These are phyloP conservation scores for Agriopis marginaria DNA, from an alignment of 2,888 invertebrate species.

Conservation along the genomic window DNA sequence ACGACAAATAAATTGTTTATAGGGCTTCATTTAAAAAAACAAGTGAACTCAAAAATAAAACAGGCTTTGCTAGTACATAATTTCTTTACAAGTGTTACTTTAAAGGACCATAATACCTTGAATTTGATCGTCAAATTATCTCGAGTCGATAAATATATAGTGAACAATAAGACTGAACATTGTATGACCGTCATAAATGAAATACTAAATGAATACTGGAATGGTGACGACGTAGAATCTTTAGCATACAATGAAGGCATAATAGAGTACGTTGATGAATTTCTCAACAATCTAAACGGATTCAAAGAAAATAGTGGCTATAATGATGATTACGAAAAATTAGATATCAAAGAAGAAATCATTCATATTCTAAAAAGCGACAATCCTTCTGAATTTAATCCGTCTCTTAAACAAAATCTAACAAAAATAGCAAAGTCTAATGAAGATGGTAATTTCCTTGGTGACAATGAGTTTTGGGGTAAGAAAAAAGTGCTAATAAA, in stretches of 20 bases:
- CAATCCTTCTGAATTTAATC: not conserved
- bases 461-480: slow-evolving; percentile 68
- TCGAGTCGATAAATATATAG: slow-evolving; percentile 7
- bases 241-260: slow-evolving; percentile 10
- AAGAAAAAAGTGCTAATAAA: slow-evolving; percentile 37
- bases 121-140: slow-evolving; percentile 16
- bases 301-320: slow-evolving; percentile 8
- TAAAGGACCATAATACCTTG: slow-evolving; percentile 18
- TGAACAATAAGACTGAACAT: slow-evolving; percentile 9
- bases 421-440: not conserved
- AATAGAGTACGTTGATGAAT: slow-evolving; percentile 14
- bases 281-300: slow-evolving; percentile 3
- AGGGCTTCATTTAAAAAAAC: slow-evolving; percentile 7
- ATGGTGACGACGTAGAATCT: not conserved
- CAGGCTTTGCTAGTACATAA: slow-evolving; percentile 10
- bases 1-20: slow-evolving; percentile 7
- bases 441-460: slow-evolving; percentile 40
- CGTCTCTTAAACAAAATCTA: not conserved
- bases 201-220: slow-evolving; percentile 14
- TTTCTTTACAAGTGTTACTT: slow-evolving; percentile 10
- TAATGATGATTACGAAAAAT: not conserved
- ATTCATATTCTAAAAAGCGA: slow-evolving; percentile 10
- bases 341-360: slow-evolving; percentile 11
- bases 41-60: slow-evolving; percentile 5
- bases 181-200: slow-evolving; percentile 11